Evolutionary conservation across 2,113 vertebrate species (phyloP), one percentile per base, ranked within the genome.

Genomic region (Grus americana): DNA sequence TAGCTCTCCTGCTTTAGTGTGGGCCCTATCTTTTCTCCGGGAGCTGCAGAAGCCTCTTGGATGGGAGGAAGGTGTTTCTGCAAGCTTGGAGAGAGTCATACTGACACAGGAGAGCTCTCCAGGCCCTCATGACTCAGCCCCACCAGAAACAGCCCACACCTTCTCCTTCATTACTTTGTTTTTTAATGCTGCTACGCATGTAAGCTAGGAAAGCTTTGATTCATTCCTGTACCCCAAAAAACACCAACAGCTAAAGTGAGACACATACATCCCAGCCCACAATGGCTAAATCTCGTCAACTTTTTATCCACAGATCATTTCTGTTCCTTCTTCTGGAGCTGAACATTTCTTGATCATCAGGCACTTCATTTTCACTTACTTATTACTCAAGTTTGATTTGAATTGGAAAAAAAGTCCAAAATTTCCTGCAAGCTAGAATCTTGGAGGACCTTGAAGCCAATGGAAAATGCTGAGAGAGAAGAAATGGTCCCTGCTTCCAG

Each of bases 71-170:
- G n/a, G 22, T 17, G 14, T 19, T 79, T 74, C 15, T 49, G 30
- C 42, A 71, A 50, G 44, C 38, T 70, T 29, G 50, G 15, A 57
- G 14, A n/a, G 6, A 24, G 17, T 32, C 0, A 0, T n/a, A 20
- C 30, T 0, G 1, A 26, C 17, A 62, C 47, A 49, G 52, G 6
- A 87, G 54, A 94, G 20, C 30, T 73, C 63, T 65, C 49, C 67
- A 76, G 49, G 18, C 12, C 10, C 16, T 42, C 27, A 32, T 50
- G 32, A 24, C 30, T 44, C 44, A 84, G 34, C 9, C 61, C 27
- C 73, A 54, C 8, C 42, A 81, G 40, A 73, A 92, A 21, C 17
- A 61, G 22, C 14, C n/a, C 50, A 70, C 34, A 71, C 36, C 9
- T 81, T 88, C 42, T 49, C 79, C 54, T 54, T 66, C 23, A 27